phyloP scores from a whole-genome alignment of 2,113 vertebrate species.

The Paralichthys olivaceus region DNA sequence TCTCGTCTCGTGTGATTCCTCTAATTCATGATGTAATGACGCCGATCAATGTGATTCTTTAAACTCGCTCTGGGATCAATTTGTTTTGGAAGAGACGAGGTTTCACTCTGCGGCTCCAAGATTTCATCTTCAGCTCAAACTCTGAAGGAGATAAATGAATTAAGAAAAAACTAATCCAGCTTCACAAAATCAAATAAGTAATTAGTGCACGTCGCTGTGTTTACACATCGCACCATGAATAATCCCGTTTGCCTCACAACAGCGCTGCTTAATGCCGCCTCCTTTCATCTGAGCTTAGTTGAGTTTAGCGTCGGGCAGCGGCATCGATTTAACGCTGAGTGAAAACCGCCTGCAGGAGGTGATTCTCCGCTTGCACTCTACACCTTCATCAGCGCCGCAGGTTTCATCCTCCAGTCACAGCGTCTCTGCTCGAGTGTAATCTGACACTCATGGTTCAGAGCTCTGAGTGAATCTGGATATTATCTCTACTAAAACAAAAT shows the following conservation, averaged over 20 bases:
- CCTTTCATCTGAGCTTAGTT: conserved; percentile 28
- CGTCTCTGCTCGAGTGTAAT: too few species aligned
- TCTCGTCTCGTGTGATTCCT: not conserved
- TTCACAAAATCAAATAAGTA: conserved; percentile 2
- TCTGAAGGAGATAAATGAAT: conserved; percentile 13
- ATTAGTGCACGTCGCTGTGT: conserved; percentile 35
- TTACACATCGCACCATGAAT: conserved; percentile 20
- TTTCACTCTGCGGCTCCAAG: not conserved
- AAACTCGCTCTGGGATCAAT: conserved; percentile 63
- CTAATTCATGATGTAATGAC: conserved; percentile 42
- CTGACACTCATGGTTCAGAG: too few species aligned
- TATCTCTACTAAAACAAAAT: too few species aligned
- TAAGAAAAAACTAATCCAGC: not conserved
- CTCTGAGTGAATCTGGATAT: too few species aligned
- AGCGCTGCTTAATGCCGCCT: not conserved
- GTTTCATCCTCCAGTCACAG: too few species aligned
- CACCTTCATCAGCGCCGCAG: too few species aligned
- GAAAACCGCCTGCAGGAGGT: conserved; percentile 6
- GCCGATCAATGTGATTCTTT: not conserved
- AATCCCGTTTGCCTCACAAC: conserved; percentile 36
- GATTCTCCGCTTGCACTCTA: not conserved
- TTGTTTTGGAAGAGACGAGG: conserved; percentile 25
- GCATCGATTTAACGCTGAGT: conserved; percentile 32
- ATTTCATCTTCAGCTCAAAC: conserved; percentile 6
- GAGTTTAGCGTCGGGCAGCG: conserved; percentile 4